Percentiles rank a stretch among this genome's conserved stretches.
phyloP scores from a whole-genome alignment of 2,888 invertebrate genomes.

The Seira sanloemensis region DNA sequence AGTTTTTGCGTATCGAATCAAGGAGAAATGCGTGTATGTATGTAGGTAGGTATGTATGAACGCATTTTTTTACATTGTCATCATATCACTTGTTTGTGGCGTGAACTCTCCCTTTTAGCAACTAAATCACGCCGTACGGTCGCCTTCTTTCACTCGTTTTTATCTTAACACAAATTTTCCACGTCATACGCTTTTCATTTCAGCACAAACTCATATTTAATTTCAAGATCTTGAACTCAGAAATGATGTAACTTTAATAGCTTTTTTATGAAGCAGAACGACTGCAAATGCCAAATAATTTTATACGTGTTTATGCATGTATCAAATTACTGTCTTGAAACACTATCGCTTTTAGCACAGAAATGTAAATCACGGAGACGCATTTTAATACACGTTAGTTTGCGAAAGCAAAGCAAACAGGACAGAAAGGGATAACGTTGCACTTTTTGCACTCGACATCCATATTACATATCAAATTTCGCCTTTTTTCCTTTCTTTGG shows the following conservation, averaged over 20 bases:
- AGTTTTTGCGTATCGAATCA: not conserved
- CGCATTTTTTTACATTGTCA: not conserved
- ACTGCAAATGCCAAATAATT: not conserved
- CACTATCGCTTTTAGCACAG: slow-evolving; percentile 51
- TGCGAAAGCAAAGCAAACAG: slow-evolving; percentile 35
- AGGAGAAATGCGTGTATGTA: not conserved
- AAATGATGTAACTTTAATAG: not conserved
- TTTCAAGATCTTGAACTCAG: not conserved
- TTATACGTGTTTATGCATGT: not conserved
- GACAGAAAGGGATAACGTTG: slow-evolving; percentile 23
- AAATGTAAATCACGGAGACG: slow-evolving; percentile 49
- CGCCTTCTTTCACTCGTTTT: not conserved
- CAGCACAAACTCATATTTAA: not conserved
- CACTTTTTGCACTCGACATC: slow-evolving; percentile 14
- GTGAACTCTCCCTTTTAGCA: not conserved
- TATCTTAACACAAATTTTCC: not conserved
- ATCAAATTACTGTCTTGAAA: not conserved
- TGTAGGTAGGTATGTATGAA: no score
- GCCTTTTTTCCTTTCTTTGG: not conserved
- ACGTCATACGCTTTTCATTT: not conserved
- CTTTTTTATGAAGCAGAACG: not conserved
- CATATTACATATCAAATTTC: slow-evolving; percentile 37
- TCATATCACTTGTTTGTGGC: not conserved
- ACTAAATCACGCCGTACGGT: not conserved
- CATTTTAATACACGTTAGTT: not conserved